Conservation (phyloP, 2,888 invertebrate genomes). For the Abscondita cerata region DNA sequence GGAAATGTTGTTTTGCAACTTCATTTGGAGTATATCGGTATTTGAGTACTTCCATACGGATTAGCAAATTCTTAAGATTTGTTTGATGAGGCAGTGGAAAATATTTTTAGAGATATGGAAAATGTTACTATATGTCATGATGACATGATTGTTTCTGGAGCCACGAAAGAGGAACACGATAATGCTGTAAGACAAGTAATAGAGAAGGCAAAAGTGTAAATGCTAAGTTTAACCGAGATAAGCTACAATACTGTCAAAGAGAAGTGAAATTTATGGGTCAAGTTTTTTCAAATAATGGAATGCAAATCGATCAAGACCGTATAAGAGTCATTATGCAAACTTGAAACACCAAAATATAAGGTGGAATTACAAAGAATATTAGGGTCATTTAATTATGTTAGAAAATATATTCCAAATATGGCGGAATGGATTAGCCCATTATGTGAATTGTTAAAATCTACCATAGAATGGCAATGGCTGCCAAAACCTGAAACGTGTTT, state of each 20-base stretch:
- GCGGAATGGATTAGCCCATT: slow-evolving; percentile 27
- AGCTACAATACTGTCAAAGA: neutral
- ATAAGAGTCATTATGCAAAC: slow-evolving; percentile 26
- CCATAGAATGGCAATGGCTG: neutral
- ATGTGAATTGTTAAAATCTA: slow-evolving; percentile 9
- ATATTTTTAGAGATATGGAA: slow-evolving; percentile 24
- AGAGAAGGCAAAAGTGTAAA: too few relatives aligned
- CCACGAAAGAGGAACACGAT: too few relatives aligned
- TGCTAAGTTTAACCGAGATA: too few relatives aligned
- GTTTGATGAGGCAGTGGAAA: slow-evolving; percentile 1
- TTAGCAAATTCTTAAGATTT: too few relatives aligned
- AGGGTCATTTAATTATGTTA: slow-evolving; percentile 35
- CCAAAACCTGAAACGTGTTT: neutral
- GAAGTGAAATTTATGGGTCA: neutral
- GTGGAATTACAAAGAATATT: slow-evolving; percentile 33
- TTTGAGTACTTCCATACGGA: too few relatives aligned
- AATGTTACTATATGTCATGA: slow-evolving; percentile 32
- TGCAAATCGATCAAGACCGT: slow-evolving; percentile 13
- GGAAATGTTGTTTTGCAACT: neutral
- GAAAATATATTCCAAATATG: slow-evolving; percentile 32
- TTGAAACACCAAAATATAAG: slow-evolving; percentile 20
- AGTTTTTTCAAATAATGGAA: slow-evolving; percentile 3
- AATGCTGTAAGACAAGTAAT: too few relatives aligned
- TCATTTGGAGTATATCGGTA: too few relatives aligned
- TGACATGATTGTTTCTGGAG: slow-evolving; percentile 16